Conservation (phyloP, 2,888 invertebrate species). For the Byasa hedistus region DNA sequence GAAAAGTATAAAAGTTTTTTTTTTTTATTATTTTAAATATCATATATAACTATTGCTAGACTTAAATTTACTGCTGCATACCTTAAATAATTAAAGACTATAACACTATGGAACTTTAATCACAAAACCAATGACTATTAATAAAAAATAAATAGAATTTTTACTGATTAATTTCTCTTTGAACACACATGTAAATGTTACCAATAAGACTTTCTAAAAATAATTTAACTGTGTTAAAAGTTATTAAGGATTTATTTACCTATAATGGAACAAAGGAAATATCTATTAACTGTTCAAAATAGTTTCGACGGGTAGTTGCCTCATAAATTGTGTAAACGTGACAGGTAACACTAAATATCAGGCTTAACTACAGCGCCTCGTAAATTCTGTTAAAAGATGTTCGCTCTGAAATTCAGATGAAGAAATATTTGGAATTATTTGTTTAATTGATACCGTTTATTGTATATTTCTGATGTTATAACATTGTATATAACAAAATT, state of each 20-base stretch:
- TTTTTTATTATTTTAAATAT: no score
- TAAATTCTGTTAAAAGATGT: constrained; percentile 16
- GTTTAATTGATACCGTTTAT: neutral
- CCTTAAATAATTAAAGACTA: no score
- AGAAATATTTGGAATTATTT: neutral
- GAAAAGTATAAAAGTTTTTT: no score
- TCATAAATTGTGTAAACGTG: constrained; percentile 22
- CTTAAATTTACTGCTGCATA: no score
- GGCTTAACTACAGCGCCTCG: constrained; percentile 24
- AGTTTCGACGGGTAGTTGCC: constrained; percentile 14
- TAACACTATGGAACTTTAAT: no score
- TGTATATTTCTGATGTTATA: neutral
- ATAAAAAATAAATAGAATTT: no score
- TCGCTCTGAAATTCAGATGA: neutral
- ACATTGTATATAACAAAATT: no score
- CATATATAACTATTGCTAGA: no score
- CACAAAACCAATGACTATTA: no score
- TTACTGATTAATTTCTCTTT: no score
- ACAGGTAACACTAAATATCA: constrained; percentile 29
- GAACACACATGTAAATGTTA: no score
- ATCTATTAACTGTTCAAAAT: constrained; percentile 2
- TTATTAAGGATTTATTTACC: neutral
- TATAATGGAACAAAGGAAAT: neutral
- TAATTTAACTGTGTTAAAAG: neutral
- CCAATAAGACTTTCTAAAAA: no score